Conservation (phyloP, 2,888 invertebrate genomes). For the Agrotis segetum region DNA sequence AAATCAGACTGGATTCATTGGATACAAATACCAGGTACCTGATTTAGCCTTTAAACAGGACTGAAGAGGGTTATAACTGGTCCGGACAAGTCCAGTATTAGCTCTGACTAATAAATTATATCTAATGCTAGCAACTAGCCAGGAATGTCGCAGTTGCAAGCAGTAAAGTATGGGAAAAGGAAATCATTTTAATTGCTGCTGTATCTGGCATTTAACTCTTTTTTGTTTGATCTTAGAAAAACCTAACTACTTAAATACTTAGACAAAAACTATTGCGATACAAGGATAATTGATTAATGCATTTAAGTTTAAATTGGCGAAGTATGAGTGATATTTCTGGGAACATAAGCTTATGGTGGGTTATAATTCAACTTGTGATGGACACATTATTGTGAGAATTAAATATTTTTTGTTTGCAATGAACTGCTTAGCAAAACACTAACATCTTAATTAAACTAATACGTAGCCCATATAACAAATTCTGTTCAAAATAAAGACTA, state of each 20-base stretch:
- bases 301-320: constrained; percentile 19
- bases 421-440: neutral
- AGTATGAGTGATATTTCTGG: constrained; percentile 27
- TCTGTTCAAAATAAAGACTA: neutral
- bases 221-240: constrained; percentile 5
- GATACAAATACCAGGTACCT: constrained; percentile 32
- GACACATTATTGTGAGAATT: too few species aligned
- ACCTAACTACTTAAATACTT: neutral
- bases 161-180: constrained; percentile 45
- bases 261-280: constrained; percentile 15
- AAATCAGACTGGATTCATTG: constrained; percentile 31
- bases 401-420: constrained; percentile 20
- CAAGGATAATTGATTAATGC: constrained; percentile 11
- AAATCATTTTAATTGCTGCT: constrained; percentile 52
- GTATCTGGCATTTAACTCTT: neutral
- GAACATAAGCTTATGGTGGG: too few species aligned
- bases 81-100: constrained; percentile 42
- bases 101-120: constrained; percentile 50
- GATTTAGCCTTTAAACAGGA: constrained; percentile 52
- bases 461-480: neutral
- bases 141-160: constrained; percentile 38
- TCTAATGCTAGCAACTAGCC: constrained; percentile 41
- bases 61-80: constrained; percentile 54
- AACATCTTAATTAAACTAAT: neutral
- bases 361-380: too few species aligned